Evolutionary conservation across 2,797 vertebrate species (phyloP).

Genomic region (Hippocampus kuda): DNA sequence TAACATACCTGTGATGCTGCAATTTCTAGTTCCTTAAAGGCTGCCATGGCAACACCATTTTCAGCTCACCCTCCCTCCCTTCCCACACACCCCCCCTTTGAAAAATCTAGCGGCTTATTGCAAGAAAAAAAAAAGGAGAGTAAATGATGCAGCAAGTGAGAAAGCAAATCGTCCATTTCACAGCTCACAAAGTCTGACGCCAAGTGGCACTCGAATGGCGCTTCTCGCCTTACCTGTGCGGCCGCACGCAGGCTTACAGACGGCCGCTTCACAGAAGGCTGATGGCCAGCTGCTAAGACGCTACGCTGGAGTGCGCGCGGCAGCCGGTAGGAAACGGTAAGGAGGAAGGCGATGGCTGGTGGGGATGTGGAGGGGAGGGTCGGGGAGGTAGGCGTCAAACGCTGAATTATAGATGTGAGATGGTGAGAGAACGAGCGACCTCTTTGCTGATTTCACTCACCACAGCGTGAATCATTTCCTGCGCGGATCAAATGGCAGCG

Average conservation of each 20-base stretch:
- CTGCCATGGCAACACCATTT: slow-evolving; percentile 32
- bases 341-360: neutral
- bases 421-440: slow-evolving; percentile 50
- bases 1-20: neutral
- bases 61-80: neutral
- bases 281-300: slow-evolving; percentile 37
- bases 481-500: slow-evolving; percentile 62
- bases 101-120: neutral
- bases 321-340: slow-evolving; percentile 21
- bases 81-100: neutral
- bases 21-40: slow-evolving; percentile 22
- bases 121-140: slow-evolving; percentile 1
- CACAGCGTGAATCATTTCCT: slow-evolving; percentile 62
- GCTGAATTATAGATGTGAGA: slow-evolving; percentile 61
- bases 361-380: neutral
- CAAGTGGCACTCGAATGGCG: neutral
- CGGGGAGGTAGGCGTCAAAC: slow-evolving; percentile 33
- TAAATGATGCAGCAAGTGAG: slow-evolving; percentile 30
- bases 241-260: slow-evolving; percentile 33
- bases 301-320: slow-evolving; percentile 25
- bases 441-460: slow-evolving; percentile 62
- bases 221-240: slow-evolving; percentile 37
- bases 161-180: slow-evolving; percentile 20
- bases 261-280: slow-evolving; percentile 30
- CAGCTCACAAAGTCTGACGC: slow-evolving; percentile 18